Percentiles rank a stretch among this genome's conserved stretches.
phyloP scores from a whole-genome alignment of 2,888 invertebrate genomes.

The Callimorpha dominula region DNA sequence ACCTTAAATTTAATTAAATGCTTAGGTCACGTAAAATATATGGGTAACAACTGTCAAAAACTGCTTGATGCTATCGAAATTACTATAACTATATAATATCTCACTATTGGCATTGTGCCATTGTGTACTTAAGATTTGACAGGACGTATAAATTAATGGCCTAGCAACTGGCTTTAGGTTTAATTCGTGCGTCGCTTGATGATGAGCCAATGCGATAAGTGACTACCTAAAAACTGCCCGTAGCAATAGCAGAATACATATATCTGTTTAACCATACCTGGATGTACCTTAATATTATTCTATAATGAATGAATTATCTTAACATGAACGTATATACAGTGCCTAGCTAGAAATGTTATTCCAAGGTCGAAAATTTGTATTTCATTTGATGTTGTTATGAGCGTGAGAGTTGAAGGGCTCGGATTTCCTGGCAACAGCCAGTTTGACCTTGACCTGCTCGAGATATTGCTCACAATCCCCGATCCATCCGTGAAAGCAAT shows the following conservation, averaged over 20 bases:
- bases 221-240: neutral
- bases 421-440: too few species aligned
- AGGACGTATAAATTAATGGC: neutral
- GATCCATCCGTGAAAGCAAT: too few species aligned
- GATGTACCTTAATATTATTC: neutral
- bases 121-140: neutral
- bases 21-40: too few species aligned
- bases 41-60: neutral
- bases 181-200: neutral
- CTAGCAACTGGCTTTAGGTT: neutral
- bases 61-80: neutral
- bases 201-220: neutral
- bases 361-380: neutral
- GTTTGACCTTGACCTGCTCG: too few species aligned
- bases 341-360: neutral
- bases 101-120: neutral
- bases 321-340: neutral
- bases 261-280: neutral
- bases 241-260: neutral
- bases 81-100: neutral
- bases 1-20: neutral
- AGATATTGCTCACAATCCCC: too few species aligned
- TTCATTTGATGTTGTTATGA: too few species aligned
- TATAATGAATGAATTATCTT: neutral
- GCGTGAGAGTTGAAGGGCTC: too few species aligned